Conservation (phyloP, 2,113 vertebrate genomes). For the Zosterops hypoxanthus region DNA sequence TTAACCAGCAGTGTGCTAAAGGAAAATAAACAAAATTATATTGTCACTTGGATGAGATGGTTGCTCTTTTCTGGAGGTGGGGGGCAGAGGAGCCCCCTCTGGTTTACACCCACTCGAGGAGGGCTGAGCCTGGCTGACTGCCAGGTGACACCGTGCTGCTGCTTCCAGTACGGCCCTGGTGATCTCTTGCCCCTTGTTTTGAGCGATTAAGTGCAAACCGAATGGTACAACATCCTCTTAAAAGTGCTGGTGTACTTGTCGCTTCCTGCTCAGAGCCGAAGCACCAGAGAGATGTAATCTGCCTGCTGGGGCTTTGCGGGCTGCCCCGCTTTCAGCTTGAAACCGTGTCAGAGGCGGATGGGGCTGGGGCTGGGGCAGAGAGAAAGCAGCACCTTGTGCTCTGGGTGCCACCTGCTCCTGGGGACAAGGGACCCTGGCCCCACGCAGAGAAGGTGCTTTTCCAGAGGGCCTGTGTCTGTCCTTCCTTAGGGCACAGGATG, state of each 20-base stretch:
- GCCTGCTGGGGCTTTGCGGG: background rate
- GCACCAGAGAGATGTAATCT: background rate
- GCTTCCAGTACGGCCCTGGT: accelerated
- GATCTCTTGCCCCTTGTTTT: background rate
- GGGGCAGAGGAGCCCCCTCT: background rate
- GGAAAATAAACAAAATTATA: constrained; percentile 64
- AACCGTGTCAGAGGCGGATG: background rate
- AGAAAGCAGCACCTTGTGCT: background rate
- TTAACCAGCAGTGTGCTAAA: constrained; percentile 55
- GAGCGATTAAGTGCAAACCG: accelerated
- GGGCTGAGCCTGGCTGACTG: background rate
- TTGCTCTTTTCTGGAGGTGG: background rate
- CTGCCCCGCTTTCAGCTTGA: background rate
- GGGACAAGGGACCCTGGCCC: background rate
- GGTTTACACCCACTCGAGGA: accelerated
- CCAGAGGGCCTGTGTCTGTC: background rate
- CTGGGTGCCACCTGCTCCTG: accelerated
- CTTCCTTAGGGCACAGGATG: background rate
- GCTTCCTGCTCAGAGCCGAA: background rate
- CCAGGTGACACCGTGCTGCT: background rate
- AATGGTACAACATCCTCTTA: background rate
- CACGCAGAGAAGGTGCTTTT: background rate
- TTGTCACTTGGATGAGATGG: constrained; percentile 44
- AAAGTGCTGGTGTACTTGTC: background rate
- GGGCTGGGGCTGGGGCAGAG: background rate